A percentile compares a stretch with the other conserved stretches of the same genome.
Evolutionary conservation across 2,113 vertebrate species (phyloP).

Genomic region (Potamarius usumacintae): DNA sequence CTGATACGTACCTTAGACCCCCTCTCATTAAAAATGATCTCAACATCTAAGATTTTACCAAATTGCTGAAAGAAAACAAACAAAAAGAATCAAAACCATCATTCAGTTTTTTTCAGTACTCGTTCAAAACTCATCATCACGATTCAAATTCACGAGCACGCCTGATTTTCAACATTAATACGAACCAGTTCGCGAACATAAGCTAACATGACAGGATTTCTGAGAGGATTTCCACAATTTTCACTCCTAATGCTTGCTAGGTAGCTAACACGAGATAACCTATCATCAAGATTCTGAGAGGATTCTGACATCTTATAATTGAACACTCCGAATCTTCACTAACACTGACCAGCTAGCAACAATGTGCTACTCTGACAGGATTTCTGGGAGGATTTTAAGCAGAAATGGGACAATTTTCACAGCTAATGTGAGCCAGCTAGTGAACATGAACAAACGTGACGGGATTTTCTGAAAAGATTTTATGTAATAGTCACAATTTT

Average conservation of each 20-base stretch:
- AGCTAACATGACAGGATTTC: neutral
- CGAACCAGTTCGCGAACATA: neutral
- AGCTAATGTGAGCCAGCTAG: no score
- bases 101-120: neutral
- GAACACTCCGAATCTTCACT: no score
- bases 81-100: neutral
- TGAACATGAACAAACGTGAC: neutral
- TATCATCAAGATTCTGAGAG: no score
- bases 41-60: constrained; percentile 98
- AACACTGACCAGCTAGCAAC: neutral
- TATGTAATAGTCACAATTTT: no score
- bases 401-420: neutral
- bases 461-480: neutral
- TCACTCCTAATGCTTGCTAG: neutral
- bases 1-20: constrained; percentile 86
- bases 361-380: neutral
- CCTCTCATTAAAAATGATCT: constrained; percentile 95
- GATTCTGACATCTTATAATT: no score
- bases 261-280: neutral
- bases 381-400: neutral
- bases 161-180: neutral
- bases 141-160: neutral
- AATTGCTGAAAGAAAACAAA: constrained; percentile 87
- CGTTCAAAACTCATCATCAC: neutral
- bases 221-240: neutral